Conservation (phyloP, 2,797 vertebrate species). For the Gymnopithys bicolor region DNA sequence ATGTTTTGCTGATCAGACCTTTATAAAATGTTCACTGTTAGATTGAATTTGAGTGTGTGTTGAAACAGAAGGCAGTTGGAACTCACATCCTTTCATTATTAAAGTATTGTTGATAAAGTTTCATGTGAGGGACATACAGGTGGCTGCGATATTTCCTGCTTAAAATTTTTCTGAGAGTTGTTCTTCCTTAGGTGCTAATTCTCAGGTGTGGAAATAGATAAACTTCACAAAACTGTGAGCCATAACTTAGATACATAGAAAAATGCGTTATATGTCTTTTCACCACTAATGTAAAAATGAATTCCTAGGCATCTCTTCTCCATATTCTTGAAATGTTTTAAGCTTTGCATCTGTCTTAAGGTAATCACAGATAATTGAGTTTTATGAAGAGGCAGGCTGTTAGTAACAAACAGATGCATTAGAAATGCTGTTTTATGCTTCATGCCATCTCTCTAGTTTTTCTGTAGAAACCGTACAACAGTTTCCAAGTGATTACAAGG, state of each 20-base stretch:
- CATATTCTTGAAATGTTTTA: not conserved
- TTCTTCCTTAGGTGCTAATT: not conserved
- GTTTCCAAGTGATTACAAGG: conserved; percentile 17
- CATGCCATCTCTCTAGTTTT: not conserved
- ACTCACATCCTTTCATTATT: not conserved
- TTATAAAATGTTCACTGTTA: not conserved
- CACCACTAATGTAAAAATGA: not conserved
- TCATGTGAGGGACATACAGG: not conserved
- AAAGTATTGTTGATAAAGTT: not conserved
- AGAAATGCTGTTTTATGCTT: not conserved
- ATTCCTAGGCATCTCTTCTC: not conserved
- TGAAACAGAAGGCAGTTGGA: not conserved
- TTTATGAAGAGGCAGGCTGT: not conserved
- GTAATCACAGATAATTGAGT: not conserved
- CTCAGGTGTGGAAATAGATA: not conserved
- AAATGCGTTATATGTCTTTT: not conserved
- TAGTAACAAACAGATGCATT: not conserved
- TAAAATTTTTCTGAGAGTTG: not conserved
- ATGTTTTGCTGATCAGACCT: not conserved
- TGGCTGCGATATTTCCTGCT: not conserved
- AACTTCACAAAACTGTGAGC: not conserved
- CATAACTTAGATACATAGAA: not conserved
- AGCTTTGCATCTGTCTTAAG: not conserved
- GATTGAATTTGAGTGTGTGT: not conserved
- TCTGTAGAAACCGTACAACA: not conserved